phyloP scores from a whole-genome alignment of 2,888 invertebrate species.

The Rhagophthalmus giganteus region DNA sequence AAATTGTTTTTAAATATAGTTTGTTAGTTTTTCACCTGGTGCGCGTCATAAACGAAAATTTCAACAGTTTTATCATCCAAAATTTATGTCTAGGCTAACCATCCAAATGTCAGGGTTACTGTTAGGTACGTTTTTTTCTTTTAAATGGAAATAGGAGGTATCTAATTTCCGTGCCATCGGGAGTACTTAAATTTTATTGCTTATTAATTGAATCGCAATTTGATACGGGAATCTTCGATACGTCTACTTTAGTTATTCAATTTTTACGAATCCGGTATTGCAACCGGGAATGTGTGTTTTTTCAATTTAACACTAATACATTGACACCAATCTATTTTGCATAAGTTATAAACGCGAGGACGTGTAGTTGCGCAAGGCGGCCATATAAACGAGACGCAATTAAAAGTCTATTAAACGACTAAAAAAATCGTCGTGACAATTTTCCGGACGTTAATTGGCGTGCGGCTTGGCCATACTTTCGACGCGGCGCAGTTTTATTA shows the following conservation, averaged over 20 bases:
- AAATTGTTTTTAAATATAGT: too few relatives aligned
- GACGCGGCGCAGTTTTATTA: slow-evolving; percentile 8
- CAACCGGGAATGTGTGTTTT: too few relatives aligned
- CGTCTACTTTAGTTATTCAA: neutral
- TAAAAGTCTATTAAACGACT: slow-evolving; percentile 7
- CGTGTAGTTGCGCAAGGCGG: neutral
- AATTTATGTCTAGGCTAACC: neutral
- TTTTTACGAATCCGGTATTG: neutral
- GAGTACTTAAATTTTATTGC: neutral
- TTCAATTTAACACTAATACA: too few relatives aligned
- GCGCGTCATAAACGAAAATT: too few relatives aligned
- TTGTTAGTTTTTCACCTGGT: too few relatives aligned
- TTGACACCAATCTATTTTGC: neutral
- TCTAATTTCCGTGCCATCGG: neutral
- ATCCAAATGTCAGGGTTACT: slow-evolving; percentile 9
- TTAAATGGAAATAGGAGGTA: neutral
- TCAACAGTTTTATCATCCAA: too few relatives aligned
- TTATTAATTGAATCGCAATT: neutral
- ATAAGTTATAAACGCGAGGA: slow-evolving; percentile 4
- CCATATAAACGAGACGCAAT: neutral
- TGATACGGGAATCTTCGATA: neutral
- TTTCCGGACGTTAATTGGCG: slow-evolving; percentile 4
- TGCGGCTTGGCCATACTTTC: slow-evolving; percentile 1
- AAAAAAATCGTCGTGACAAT: slow-evolving; percentile 6
- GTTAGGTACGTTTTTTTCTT: too few relatives aligned